Evolutionary conservation across 2,113 vertebrate species (phyloP).

Genomic region (Proterorhinus semilunaris): DNA sequence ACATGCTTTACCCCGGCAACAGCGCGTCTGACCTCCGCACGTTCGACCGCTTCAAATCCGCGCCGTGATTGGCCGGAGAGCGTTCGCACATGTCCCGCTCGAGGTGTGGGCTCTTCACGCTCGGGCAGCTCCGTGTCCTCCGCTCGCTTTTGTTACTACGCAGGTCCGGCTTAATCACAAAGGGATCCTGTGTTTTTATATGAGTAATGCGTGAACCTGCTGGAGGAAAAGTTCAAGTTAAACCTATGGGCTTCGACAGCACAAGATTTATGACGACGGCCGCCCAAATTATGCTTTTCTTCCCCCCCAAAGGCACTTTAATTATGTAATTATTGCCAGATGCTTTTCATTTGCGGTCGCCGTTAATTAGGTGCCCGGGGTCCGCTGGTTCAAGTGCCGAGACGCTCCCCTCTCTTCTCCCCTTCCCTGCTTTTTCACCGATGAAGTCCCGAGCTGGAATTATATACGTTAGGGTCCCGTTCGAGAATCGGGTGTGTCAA

Average conservation of each 20-base stretch:
- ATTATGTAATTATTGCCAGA: conserved; percentile 99
- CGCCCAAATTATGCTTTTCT: conserved; percentile 95
- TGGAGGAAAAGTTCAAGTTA: conserved; percentile 81
- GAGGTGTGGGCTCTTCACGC: conserved; percentile 65
- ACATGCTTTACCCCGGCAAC: conserved; percentile 41
- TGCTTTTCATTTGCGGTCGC: conserved; percentile 88
- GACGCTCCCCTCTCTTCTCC: conserved; percentile 42
- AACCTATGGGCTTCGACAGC: conserved; percentile 87
- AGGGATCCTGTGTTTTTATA: conserved; percentile 89
- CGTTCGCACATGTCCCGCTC: conserved; percentile 56
- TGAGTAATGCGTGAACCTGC: conserved; percentile 92
- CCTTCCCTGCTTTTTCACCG: conserved; percentile 53
- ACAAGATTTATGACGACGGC: conserved; percentile 97
- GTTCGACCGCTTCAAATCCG: neutral
- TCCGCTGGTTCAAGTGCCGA: conserved; percentile 78
- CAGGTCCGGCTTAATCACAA: conserved; percentile 89
- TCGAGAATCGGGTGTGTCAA: no score
- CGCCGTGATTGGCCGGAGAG: conserved; percentile 16
- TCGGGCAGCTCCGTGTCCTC: conserved; percentile 45
- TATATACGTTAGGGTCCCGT: neutral
- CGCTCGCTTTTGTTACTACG: conserved; percentile 87
- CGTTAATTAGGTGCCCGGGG: conserved; percentile 85
- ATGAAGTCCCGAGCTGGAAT: conserved; percentile 58
- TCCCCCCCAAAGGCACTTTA: conserved; percentile 89
- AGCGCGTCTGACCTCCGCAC: conserved; percentile 22